Conservation (phyloP, 1,140 invertebrate species). For the Nilaparvata lugens region DNA sequence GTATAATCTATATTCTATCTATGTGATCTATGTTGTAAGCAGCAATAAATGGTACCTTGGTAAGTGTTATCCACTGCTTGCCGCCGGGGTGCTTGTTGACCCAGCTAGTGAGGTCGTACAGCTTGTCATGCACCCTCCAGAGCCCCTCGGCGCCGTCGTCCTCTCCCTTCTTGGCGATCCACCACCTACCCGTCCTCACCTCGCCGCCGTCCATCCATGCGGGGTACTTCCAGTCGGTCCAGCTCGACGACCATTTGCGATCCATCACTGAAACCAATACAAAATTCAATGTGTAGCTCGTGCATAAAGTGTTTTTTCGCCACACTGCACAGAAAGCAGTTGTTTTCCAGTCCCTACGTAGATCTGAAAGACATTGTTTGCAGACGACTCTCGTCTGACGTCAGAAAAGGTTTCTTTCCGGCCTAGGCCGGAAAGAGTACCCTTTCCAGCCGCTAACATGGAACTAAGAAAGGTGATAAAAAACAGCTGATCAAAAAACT, state of each 20-base stretch:
- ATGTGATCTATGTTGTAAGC: not conserved
- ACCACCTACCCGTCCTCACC: slow-evolving; percentile 27
- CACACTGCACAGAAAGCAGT: no score
- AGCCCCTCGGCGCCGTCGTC: slow-evolving; percentile 65
- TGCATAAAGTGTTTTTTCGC: no score
- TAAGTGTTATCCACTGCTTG: slow-evolving; percentile 57
- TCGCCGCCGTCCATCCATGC: slow-evolving; percentile 24
- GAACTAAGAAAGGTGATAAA: no score
- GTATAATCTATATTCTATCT: not conserved
- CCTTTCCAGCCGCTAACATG: no score
- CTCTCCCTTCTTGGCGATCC: slow-evolving; percentile 52
- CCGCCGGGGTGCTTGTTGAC: slow-evolving; percentile 68
- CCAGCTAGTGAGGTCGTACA: slow-evolving; percentile 66
- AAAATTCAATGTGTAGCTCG: no score
- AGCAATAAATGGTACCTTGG: slow-evolving; percentile 44
- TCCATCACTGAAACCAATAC: no score
- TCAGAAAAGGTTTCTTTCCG: no score
- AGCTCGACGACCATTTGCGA: slow-evolving; percentile 18
- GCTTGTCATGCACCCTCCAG: slow-evolving; percentile 64
- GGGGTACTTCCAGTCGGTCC: slow-evolving; percentile 14
- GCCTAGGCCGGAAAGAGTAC: no score
- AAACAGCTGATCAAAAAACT: no score
- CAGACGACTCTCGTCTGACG: no score
- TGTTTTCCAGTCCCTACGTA: no score
- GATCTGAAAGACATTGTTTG: no score